Base-by-base conservation (phyloP, 2,888 invertebrate species). In the Rhabditoides inermis region DNA sequence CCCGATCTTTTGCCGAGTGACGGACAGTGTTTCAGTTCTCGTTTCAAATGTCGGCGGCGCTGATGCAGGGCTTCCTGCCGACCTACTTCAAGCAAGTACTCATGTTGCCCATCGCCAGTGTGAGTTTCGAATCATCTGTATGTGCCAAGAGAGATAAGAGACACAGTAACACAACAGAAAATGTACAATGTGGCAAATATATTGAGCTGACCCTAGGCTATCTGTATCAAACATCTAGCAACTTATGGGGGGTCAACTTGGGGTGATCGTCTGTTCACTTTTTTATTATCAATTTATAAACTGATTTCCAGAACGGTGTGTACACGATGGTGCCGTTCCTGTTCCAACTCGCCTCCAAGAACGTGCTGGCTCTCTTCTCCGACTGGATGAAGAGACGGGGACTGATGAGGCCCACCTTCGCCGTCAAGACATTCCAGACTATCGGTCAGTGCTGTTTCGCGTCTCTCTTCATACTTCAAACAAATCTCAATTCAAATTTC, bases 271-370 rank as follows among this genome's bases (percentile, higher is more conserved):
- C 40, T n/a, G 2, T 1, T 7, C 20, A 20, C 2, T 20, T n/a
- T n/a, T 40, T 12, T 42, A 42, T 5, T 42, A 23, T n/a, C 5
- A 42, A 2, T n/a, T 6, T 27, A n/a, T 18, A 28, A 48, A 32
- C 22, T 32, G 12, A 39, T 4, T 36, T 56, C 46, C 45, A 64
- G 55, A 65, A 65, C 50, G 66, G 66, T n/a, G 10, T 63, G 18
- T 66, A 57, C 52, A 56, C 65, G 1, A 53, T 53, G 35, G 46
- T 65, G 3, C 62, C 62, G 15, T 65, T 61, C 53, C 49, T 63
- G 12, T 45, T 55, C n/a, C 60, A 61, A 42, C 45, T 65, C 45
- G 46, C 66, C 28, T 56, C 64, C 22, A 65, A 65, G 48, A 50
- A 55, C 26, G 37, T 58, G 10, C 50, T 62, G 10, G 55, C 55